Evolutionary conservation across 2,113 vertebrate species (phyloP).

Genomic region (Ibidorhyncha struthersii): DNA sequence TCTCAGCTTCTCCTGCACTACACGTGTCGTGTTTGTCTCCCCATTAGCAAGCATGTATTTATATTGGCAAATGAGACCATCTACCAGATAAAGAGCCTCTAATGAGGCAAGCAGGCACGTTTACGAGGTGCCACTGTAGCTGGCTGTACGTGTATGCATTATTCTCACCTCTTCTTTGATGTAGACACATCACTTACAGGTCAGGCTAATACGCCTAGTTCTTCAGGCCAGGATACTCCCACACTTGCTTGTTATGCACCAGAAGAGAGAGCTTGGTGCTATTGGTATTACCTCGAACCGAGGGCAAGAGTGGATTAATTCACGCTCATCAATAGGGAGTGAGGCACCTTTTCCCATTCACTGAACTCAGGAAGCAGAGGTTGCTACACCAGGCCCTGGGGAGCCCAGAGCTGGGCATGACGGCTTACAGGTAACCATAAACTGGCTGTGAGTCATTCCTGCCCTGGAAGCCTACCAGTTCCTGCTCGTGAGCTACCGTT

Average conservation of each 20-base stretch:
- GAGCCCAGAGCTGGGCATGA: accelerated
- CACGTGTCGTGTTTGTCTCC: background rate
- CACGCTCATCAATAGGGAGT: background rate
- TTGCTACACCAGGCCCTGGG: background rate
- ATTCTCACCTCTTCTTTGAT: background rate
- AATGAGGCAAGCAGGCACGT: background rate
- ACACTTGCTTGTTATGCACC: background rate
- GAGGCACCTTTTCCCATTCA: background rate
- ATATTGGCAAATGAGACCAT: background rate
- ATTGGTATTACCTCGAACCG: background rate
- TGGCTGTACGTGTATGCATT: accelerated
- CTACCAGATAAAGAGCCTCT: background rate
- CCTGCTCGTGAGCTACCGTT: background rate
- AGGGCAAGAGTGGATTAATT: background rate
- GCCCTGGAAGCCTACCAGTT: background rate
- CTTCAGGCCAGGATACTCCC: background rate
- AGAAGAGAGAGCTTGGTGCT: background rate
- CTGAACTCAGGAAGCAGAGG: background rate
- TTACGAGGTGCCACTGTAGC: accelerated
- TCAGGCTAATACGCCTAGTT: background rate
- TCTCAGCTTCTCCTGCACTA: background rate
- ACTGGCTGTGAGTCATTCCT: background rate
- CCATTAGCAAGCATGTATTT: background rate
- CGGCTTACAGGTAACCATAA: background rate
- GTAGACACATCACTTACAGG: background rate